A percentile compares a stretch with the other conserved stretches of the same genome.
Conservation (phyloP, 2,797 vertebrate genomes). For the Phaenicophaeus curvirostris region DNA sequence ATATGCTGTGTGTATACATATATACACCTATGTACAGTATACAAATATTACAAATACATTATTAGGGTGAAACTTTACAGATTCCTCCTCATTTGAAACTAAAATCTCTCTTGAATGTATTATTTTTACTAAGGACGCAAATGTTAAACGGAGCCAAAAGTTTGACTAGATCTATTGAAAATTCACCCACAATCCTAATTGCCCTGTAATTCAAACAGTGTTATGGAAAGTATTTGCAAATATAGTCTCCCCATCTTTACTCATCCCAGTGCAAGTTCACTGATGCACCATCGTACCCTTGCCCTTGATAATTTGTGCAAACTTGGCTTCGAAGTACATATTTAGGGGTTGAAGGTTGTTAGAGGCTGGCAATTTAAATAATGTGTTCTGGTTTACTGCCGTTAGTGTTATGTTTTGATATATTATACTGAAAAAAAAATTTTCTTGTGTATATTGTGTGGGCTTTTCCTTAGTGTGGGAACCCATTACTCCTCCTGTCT, state of each 20-base stretch:
- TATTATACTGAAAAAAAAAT: neutral
- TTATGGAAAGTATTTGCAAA: neutral
- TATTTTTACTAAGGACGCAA: neutral
- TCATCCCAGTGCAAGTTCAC: neutral
- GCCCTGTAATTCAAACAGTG: neutral
- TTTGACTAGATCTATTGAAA: neutral
- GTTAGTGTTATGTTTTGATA: neutral
- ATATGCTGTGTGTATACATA: too few relatives aligned
- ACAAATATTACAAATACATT: neutral
- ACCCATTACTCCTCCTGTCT: accelerated
- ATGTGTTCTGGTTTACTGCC: neutral
- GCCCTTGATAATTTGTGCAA: neutral
- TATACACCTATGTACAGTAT: neutral
- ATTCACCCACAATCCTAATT: neutral
- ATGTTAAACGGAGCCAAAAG: neutral
- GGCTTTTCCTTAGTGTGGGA: neutral
- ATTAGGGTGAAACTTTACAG: neutral
- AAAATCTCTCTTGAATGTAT: neutral
- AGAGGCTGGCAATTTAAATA: neutral
- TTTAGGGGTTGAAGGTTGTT: neutral
- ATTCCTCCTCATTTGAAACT: neutral
- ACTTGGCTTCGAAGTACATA: neutral
- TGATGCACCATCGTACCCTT: neutral
- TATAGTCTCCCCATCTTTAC: neutral
- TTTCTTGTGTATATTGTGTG: neutral